phyloP scores from a whole-genome alignment of 2,113 vertebrate genomes.

The Mobula hypostoma region DNA sequence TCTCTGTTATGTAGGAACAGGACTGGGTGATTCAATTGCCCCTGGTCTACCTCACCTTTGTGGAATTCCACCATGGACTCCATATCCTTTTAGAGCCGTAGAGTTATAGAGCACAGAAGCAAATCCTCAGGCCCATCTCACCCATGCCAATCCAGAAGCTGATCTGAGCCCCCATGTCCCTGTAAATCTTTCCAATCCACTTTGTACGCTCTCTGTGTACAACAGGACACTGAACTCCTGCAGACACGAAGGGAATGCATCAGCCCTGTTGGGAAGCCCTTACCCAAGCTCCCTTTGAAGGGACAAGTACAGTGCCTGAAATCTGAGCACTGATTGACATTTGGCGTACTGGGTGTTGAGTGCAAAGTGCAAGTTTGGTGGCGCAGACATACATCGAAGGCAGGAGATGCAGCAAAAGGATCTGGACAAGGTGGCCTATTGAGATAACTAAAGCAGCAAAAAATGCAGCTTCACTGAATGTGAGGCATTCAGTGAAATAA shows the following conservation, averaged over 20 bases:
- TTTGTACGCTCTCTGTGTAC: too few species aligned
- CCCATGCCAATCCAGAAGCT: too few species aligned
- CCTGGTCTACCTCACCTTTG: too few species aligned
- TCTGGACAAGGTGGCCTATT: neutral
- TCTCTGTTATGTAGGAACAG: too few species aligned
- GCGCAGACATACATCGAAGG: neutral
- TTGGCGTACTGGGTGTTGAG: neutral
- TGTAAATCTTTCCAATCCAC: too few species aligned
- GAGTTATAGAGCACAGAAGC: too few species aligned
- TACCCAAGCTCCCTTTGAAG: neutral
- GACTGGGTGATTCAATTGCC: too few species aligned
- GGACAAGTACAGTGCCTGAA: neutral
- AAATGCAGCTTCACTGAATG: neutral
- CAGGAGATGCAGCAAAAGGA: neutral
- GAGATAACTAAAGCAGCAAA: neutral
- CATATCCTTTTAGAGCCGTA: too few species aligned
- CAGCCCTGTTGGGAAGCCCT: neutral
- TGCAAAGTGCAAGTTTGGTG: neutral
- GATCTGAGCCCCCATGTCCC: too few species aligned
- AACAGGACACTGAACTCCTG: too few species aligned
- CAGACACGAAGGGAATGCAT: neutral
- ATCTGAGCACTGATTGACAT: neutral
- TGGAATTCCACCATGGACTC: too few species aligned
- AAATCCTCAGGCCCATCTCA: too few species aligned
- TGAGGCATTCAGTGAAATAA: neutral